Conservation (phyloP, 2,888 invertebrate genomes). For the Cybosia mesomella region DNA sequence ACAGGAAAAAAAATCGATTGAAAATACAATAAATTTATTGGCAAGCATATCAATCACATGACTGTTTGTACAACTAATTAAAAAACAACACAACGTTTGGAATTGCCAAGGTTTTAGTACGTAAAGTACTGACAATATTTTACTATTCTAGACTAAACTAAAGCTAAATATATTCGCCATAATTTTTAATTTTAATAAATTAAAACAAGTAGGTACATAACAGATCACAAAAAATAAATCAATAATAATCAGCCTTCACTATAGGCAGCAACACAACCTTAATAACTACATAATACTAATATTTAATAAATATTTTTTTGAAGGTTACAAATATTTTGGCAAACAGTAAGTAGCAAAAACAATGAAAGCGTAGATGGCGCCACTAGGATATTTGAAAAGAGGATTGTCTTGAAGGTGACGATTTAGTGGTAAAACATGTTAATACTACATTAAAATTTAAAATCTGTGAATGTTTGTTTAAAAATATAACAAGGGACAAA, state of each 20-base stretch:
- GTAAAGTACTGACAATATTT: not conserved
- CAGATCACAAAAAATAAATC: not conserved
- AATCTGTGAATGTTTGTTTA: too few species aligned
- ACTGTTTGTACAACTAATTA: slow-evolving; percentile 2
- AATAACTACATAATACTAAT: not conserved
- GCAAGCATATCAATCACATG: slow-evolving; percentile 35
- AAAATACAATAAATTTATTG: slow-evolving; percentile 36
- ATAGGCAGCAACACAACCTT: slow-evolving; percentile 7
- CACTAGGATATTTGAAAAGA: not conserved
- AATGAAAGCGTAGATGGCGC: not conserved
- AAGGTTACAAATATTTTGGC: not conserved
- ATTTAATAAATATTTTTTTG: not conserved
- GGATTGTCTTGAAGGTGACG: not conserved
- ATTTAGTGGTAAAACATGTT: too few species aligned
- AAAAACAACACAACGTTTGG: not conserved
- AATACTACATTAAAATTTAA: too few species aligned
- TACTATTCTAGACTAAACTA: slow-evolving; percentile 14
- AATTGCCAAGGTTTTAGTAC: not conserved
- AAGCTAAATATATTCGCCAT: slow-evolving; percentile 5
- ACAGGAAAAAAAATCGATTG: not conserved
- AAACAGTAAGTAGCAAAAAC: not conserved
- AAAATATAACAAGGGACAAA: too few species aligned
- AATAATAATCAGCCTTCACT: slow-evolving; percentile 14
- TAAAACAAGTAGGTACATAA: not conserved
- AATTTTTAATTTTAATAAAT: slow-evolving; percentile 3